phyloP scores from a whole-genome alignment of 2,888 invertebrate species.

The Amphipoea lucens region DNA sequence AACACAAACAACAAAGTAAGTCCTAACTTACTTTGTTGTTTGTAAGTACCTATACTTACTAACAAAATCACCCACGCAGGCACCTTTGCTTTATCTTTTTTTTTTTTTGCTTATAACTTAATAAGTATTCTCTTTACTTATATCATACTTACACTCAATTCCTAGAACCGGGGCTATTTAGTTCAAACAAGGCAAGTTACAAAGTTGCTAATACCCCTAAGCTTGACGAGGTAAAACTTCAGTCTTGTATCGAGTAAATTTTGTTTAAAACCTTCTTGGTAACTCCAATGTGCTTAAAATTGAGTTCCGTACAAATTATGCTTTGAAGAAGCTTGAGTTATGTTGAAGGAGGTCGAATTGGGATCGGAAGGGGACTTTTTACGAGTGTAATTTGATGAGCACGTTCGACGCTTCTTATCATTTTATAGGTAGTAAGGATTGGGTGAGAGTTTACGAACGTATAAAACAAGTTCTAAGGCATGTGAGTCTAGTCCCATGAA shows the following conservation, averaged over 20 bases:
- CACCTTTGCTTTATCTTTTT: no score
- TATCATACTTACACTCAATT: constrained; percentile 11
- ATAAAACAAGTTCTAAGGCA: background rate
- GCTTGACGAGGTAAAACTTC: constrained; percentile 34
- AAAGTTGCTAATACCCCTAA: constrained; percentile 52
- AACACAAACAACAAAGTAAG: no score
- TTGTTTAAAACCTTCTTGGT: constrained; percentile 40
- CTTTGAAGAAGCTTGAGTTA: constrained; percentile 46
- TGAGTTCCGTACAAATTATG: constrained; percentile 44
- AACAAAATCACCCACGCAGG: background rate
- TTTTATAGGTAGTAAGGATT: background rate
- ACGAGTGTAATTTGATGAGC: constrained; percentile 35
- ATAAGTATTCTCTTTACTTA: constrained; percentile 14
- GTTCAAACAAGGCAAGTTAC: constrained; percentile 21
- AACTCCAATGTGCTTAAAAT: constrained; percentile 36
- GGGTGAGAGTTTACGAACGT: background rate
- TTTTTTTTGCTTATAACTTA: background rate
- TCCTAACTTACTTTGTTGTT: no score
- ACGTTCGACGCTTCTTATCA: constrained; percentile 1
- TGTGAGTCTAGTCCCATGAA: background rate
- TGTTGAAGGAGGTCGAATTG: constrained; percentile 22
- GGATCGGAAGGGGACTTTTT: constrained; percentile 9
- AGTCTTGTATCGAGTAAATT: constrained; percentile 44
- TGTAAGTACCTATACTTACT: no score
- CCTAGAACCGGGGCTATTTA: constrained; percentile 20